These are phyloP conservation scores for Plotosus lineatus DNA, from an alignment of 2,113 vertebrate genomes.

Conservation along the genomic window DNA sequence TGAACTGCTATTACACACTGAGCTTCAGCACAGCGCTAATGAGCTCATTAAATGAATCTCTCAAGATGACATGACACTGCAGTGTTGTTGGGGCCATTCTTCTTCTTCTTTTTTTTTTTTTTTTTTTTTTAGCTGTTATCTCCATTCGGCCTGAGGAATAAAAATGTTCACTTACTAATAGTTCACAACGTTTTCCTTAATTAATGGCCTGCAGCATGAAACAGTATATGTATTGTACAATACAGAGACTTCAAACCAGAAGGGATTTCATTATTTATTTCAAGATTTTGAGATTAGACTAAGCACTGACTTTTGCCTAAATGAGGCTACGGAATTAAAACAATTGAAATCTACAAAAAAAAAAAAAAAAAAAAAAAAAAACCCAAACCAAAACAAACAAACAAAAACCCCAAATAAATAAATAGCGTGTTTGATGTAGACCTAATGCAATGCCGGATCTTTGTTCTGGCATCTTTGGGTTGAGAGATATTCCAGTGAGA, in stretches of 20 bases:
- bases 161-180: neutral
- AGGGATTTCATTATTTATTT: too few relatives aligned
- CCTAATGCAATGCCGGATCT: too few relatives aligned
- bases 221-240: neutral
- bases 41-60: constrained; percentile 22
- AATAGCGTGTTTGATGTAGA: too few relatives aligned
- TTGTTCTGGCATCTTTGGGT: neutral
- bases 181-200: neutral
- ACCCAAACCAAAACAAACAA: too few relatives aligned
- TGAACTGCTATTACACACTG: neutral
- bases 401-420: too few relatives aligned
- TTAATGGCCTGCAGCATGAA: neutral
- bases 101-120: too few relatives aligned
- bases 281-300: neutral
- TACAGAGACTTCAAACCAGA: neutral
- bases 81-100: neutral
- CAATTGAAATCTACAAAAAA: neutral
- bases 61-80: neutral
- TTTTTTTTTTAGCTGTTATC: neutral
- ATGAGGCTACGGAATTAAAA: neutral
- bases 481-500: neutral
- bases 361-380: too few relatives aligned
- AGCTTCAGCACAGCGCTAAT: neutral
- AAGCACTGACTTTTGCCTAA: neutral
- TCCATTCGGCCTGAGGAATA: neutral